Percentiles rank a stretch among this genome's conserved stretches.
Evolutionary conservation across 2,888 invertebrate species (phyloP).

Genomic region (Hylaea fasciaria): DNA sequence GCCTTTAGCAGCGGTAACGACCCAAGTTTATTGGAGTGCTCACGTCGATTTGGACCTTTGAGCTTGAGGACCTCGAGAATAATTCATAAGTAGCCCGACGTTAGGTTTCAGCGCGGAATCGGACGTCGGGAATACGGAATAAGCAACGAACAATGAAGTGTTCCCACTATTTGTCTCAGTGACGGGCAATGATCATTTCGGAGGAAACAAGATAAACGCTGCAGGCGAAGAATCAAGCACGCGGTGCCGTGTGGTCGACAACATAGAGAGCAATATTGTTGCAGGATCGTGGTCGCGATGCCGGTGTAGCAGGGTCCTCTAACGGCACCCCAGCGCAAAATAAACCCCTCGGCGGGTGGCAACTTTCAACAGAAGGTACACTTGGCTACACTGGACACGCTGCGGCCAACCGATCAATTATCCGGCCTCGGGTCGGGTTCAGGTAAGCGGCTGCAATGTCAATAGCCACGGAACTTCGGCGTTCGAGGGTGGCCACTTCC

Average conservation of each 20-base stretch:
- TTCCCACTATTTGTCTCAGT: neutral
- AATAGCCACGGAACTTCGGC: slow-evolving; percentile 10
- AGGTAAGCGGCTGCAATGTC: slow-evolving; percentile 20
- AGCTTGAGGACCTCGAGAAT: slow-evolving; percentile 25
- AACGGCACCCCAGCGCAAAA: no score
- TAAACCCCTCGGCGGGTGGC: no score
- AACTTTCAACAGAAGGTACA: no score
- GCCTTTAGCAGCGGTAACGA: slow-evolving; percentile 35
- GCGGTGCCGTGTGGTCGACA: no score
- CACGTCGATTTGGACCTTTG: slow-evolving; percentile 29
- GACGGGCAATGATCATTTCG: no score
- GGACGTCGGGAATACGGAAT: slow-evolving; percentile 23
- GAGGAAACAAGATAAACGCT: no score
- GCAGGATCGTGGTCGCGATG: no score
- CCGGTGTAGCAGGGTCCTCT: no score
- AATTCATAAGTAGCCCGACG: slow-evolving; percentile 31
- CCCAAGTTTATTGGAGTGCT: slow-evolving; percentile 34
- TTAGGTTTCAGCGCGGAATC: slow-evolving; percentile 14
- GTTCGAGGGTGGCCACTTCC: slow-evolving; percentile 13
- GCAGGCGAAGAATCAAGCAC: no score
- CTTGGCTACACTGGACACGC: slow-evolving; percentile 10
- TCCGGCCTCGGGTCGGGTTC: slow-evolving; percentile 6
- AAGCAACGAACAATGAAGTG: neutral
- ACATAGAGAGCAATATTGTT: no score
- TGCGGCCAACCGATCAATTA: slow-evolving; percentile 28